Evolutionary conservation across 1,140 invertebrate species (phyloP), one percentile per base, ranked within the genome.

Genomic region (Pemphigus obesinymphae): DNA sequence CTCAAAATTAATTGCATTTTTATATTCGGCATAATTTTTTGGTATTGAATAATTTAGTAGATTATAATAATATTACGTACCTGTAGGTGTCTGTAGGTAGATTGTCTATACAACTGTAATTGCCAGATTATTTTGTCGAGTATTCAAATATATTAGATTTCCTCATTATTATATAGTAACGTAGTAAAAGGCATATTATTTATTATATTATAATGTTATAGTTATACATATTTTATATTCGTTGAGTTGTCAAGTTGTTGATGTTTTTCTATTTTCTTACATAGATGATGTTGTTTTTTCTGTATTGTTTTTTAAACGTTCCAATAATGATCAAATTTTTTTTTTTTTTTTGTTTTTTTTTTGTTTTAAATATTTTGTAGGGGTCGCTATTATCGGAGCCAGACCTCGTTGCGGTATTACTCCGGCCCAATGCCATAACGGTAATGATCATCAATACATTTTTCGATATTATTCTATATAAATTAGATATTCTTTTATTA

Each of bases 301-400:
- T 34, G 26, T 45, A 70, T 48, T 73, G 23, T 29, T 34, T 66
- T 23, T 70, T 8, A 73, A 31, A 31, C 43, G 70, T 73, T 73
- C 50, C 70, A 70, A 45, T n/a, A 45, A 45, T 70, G 70, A 73
- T 73, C 70, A 73, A 31, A 48, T 31, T 48, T 70, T 34, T 66
- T 10, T 45, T 26, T 3, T 26, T 20, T 76, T 55, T 75, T 58
- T 43, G 26, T 75, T 48, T 48, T 3, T 43, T 23, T 72, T 29
- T 45, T 43, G 31, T 80, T 80, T 63, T 58, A 29, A 80, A 58
- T 34, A 85, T 90, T 80, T 80, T 80, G 76, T 80, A 80, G 76
- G 76, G 55, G 55, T 80, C 8, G 37, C 76, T 29, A 80, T 80
- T 40, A 63, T 80, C 23, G 76, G 76, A 23, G 63, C 55, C 53